A percentile compares a stretch with the other conserved stretches of the same genome.
Conservation (phyloP, 2,113 vertebrate species). For the Siphamia tubifer region DNA sequence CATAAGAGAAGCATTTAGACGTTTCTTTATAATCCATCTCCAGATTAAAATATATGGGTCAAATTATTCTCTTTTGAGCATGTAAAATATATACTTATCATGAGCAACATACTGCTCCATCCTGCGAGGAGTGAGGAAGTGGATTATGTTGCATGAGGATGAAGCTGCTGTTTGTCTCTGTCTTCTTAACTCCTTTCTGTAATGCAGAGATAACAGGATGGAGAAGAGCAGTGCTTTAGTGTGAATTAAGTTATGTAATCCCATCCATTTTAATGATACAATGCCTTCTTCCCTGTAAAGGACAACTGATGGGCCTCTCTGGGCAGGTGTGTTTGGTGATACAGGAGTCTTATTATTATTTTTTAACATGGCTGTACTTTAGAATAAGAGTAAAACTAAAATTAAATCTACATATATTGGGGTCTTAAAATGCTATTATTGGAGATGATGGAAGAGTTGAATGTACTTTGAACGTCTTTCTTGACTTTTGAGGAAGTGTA, state of each 20-base stretch:
- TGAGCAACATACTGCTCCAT: constrained; percentile 1
- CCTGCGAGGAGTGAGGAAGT: background rate
- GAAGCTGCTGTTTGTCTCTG: background rate
- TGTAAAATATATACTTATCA: background rate
- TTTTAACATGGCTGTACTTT: background rate
- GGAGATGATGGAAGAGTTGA: too few relatives aligned
- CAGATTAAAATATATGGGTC: background rate
- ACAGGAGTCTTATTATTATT: too few relatives aligned
- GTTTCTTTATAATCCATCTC: too few relatives aligned
- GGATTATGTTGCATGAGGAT: constrained; percentile 5
- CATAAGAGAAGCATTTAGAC: too few relatives aligned
- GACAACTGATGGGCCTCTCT: background rate
- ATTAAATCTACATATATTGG: background rate
- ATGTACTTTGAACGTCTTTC: too few relatives aligned
- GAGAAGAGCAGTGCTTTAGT: background rate
- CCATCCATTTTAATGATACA: background rate
- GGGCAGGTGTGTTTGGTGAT: constrained; percentile 51
- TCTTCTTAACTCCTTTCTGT: background rate
- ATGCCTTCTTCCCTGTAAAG: background rate
- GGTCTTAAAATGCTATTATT: background rate
- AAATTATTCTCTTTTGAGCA: background rate
- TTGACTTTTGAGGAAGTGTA: background rate
- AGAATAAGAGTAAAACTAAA: background rate
- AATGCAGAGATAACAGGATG: background rate
- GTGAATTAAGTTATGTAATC: background rate